These are phyloP conservation scores for Leucoptera coffeella DNA, from an alignment of 2,888 invertebrate species.

Conservation along the genomic window DNA sequence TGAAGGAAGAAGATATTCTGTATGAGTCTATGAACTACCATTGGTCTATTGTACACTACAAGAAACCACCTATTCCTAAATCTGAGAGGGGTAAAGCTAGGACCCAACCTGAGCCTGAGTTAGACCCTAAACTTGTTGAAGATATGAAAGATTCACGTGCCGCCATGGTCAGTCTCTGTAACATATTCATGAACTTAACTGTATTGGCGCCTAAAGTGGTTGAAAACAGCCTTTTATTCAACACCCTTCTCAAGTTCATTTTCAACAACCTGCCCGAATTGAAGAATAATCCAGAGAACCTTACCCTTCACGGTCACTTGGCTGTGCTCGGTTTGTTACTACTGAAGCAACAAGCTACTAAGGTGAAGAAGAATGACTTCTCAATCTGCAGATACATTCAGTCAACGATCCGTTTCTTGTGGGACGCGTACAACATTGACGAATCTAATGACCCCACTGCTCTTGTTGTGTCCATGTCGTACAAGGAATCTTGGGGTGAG, in stretches of 20 bases:
- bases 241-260: conserved; percentile 76
- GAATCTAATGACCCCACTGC: conserved; percentile 79
- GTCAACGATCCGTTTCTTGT: conserved; percentile 82
- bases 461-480: conserved; percentile 76
- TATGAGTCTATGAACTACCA: conserved; percentile 76
- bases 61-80: conserved; percentile 73
- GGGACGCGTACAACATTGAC: conserved; percentile 89
- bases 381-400: conserved; percentile 85
- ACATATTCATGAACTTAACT: conserved; percentile 87
- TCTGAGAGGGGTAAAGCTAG: conserved; percentile 71
- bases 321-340: conserved; percentile 76
- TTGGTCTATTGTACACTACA: conserved; percentile 82
- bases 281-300: conserved; percentile 75
- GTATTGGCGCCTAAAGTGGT: conserved; percentile 82
- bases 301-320: conserved; percentile 80
- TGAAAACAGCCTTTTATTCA: conserved; percentile 70
- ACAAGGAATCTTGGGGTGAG: conserved; percentile 86
- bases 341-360: conserved; percentile 75
- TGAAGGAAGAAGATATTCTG: conserved; percentile 74
- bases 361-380: conserved; percentile 82
- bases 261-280: conserved; percentile 80
- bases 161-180: conserved; percentile 84
- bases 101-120: conserved; percentile 69
- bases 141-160: conserved; percentile 80
- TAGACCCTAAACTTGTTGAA: conserved; percentile 67